A percentile compares a stretch with the other conserved stretches of the same genome.
These are phyloP conservation scores for Chymomyza procnemis DNA, from an alignment of 2,888 invertebrate species.

Conservation along the genomic window DNA sequence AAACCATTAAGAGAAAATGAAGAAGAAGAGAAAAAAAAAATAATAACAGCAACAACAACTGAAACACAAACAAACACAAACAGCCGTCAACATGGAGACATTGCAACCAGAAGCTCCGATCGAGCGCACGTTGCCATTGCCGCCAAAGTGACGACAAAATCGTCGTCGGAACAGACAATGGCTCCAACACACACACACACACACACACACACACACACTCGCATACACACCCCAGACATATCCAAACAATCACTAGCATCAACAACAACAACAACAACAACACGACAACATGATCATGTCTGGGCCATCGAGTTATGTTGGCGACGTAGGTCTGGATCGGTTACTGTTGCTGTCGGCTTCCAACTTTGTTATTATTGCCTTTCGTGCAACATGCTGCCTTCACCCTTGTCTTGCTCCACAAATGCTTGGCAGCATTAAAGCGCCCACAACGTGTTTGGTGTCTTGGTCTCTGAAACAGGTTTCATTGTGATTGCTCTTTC, in stretches of 20 bases:
- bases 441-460: slow-evolving; percentile 20
- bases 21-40: slow-evolving; percentile 49
- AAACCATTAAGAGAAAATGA: slow-evolving; percentile 67
- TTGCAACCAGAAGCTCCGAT: slow-evolving; percentile 68
- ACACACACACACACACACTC: background rate
- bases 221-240: slow-evolving; percentile 1
- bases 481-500: slow-evolving; percentile 39
- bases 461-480: slow-evolving; percentile 48
- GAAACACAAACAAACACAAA: slow-evolving; percentile 7
- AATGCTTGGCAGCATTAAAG: background rate
- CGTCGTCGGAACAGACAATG: slow-evolving; percentile 26
- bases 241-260: slow-evolving; percentile 13
- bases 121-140: slow-evolving; percentile 37
- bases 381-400: slow-evolving; percentile 54
- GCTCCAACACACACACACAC: slow-evolving; percentile 33
- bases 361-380: slow-evolving; percentile 67
- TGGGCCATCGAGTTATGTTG: slow-evolving; percentile 62
- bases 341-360: slow-evolving; percentile 40
- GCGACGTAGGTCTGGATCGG: slow-evolving; percentile 52
- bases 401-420: slow-evolving; percentile 8
- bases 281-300: slow-evolving; percentile 66
- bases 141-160: slow-evolving; percentile 69
- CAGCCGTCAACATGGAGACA: slow-evolving; percentile 12
- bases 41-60: slow-evolving; percentile 19
- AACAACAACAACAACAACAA: slow-evolving; percentile 25